Conservation (phyloP, 2,113 vertebrate genomes). For the Potamarius usumacintae region DNA sequence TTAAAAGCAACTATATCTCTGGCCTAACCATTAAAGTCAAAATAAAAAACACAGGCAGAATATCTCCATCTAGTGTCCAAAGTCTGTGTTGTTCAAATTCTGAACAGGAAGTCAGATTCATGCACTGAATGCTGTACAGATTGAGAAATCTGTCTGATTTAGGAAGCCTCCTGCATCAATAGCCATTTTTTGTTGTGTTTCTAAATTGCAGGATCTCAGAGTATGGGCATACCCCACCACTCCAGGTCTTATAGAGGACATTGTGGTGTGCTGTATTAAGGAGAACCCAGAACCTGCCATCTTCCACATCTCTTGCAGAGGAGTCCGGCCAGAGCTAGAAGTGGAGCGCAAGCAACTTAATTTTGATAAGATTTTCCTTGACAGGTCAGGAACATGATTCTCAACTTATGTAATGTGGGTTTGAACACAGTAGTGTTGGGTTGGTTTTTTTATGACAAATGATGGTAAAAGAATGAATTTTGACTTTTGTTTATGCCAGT, state of each 20-base stretch:
- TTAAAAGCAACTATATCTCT: too few relatives aligned
- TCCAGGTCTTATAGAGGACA: slow-evolving; percentile 79
- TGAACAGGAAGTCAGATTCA: not conserved
- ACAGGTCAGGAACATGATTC: slow-evolving; percentile 73
- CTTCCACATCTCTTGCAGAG: slow-evolving; percentile 82
- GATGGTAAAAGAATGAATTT: not conserved
- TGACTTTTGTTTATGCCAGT: not conserved
- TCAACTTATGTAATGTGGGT: not conserved
- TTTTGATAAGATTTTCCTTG: slow-evolving; percentile 80
- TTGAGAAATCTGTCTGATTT: not conserved
- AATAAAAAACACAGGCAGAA: not conserved
- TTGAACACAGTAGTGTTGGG: not conserved
- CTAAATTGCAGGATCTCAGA: slow-evolving; percentile 71
- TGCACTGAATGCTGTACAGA: not conserved
- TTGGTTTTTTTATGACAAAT: not conserved
- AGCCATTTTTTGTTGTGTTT: not conserved
- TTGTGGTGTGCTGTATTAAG: slow-evolving; percentile 79
- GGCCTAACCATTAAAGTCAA: not conserved
- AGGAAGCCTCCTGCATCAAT: not conserved
- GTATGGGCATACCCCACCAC: slow-evolving; percentile 88
- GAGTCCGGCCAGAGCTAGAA: slow-evolving; percentile 81
- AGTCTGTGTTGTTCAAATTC: not conserved
- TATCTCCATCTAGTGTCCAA: not conserved
- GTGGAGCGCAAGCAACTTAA: slow-evolving; percentile 77
- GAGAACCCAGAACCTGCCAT: slow-evolving; percentile 79